Evolutionary conservation across 2,888 invertebrate species (phyloP).

Genomic region (Brachylomia viminalis): DNA sequence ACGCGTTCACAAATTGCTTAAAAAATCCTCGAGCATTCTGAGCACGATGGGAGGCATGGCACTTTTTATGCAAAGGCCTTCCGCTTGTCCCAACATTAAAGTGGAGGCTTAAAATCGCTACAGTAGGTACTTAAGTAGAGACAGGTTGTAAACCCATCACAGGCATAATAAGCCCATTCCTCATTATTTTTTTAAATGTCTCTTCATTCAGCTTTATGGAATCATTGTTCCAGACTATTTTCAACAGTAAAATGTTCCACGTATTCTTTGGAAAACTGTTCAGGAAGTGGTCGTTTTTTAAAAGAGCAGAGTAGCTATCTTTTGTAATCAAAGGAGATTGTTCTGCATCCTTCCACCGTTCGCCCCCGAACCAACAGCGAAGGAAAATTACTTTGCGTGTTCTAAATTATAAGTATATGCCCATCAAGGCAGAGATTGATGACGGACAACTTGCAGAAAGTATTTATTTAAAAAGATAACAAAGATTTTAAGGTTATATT

Average conservation of each 20-base stretch:
- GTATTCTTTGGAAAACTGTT: constrained; percentile 40
- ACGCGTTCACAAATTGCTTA: constrained; percentile 33
- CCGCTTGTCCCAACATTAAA: constrained; percentile 50
- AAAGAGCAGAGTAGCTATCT: constrained; percentile 53
- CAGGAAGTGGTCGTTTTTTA: constrained; percentile 41
- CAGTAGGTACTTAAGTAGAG: constrained; percentile 53
- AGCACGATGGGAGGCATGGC: constrained; percentile 20
- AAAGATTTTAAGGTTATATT: too few relatives aligned
- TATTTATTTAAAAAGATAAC: too few relatives aligned
- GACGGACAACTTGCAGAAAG: too few relatives aligned
- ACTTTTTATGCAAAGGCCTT: constrained; percentile 58
- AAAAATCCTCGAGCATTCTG: constrained; percentile 44
- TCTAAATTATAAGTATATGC: too few relatives aligned
- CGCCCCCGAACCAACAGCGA: too few relatives aligned
- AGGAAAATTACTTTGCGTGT: too few relatives aligned
- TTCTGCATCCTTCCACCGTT: too few relatives aligned
- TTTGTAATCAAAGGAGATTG: too few relatives aligned
- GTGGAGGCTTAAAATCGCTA: constrained; percentile 49
- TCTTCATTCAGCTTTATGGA: constrained; percentile 30
- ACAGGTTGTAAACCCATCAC: constrained; percentile 58
- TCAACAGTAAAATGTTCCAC: constrained; percentile 26
- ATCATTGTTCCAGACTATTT: constrained; percentile 34
- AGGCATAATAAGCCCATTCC: constrained; percentile 43
- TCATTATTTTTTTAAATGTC: constrained; percentile 54
- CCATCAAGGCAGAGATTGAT: too few relatives aligned